Evolutionary conservation across 2,888 invertebrate genomes (phyloP), one percentile per base, ranked within the genome.

Genomic region (Rotaria sp.): DNA sequence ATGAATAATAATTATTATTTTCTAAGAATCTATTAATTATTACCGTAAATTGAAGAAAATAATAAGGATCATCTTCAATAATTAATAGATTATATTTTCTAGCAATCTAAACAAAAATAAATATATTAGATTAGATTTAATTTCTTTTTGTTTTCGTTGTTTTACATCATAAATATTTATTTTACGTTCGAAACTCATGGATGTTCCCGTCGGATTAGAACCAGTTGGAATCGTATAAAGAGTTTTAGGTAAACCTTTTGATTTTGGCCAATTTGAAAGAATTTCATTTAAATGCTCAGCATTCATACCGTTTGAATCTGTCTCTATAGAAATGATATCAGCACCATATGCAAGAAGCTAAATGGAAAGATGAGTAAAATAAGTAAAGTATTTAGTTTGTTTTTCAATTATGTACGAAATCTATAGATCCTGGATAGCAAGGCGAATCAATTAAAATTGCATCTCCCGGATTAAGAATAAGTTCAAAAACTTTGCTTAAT

Each of bases 1-100:
- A 85, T 59, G 50, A 50, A 50, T 10, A 50, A 50, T 1, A 4
- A 50, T 8, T 24, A 59, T 80, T 45, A 45, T 41, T 41, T n/a
- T n/a, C n/a, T n/a, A n/a, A n/a, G n/a, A n/a, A n/a, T n/a, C n/a
- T n/a, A 26, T 45, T n/a, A 26, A 87, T 75, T 88, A 89, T 90
- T 88, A 89, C 88, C 41, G 87, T 87, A 90, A 94, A 95, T 90
- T 94, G 94, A 89, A 95, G 91, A 89, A 94, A 95, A 91, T 94
- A 94, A 89, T 95, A 95, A 0, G 95, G 94, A 90, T 95, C 95
- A 89, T 95, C 95, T 90, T 95, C 95, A 15, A 95, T 89, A 85
- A 95, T 94, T 18, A 95, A 89, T 57, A 95, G 93, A 91, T 95
- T 94, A 90, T 94, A 94, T 90, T 93, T 92, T 90, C 94, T 94